Percentiles rank a stretch among this genome's conserved stretches.
These are phyloP conservation scores for Drosophila rhopaloa DNA, from an alignment of 1,140 invertebrate species.

Conservation along the genomic window DNA sequence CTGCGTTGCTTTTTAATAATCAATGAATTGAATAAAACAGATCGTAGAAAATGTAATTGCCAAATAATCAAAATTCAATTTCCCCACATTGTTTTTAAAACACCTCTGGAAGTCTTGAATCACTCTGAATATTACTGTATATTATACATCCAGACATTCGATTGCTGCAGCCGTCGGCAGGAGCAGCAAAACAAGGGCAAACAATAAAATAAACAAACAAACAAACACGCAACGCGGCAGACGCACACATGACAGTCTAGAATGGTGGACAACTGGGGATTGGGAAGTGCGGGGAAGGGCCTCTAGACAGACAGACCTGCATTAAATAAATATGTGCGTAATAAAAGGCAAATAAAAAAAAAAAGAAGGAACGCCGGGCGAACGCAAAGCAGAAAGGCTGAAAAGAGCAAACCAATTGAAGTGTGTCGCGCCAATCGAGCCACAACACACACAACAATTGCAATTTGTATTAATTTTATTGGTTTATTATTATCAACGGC, in stretches of 20 bases:
- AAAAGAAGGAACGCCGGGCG: conserved; percentile 2
- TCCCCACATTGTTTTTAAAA: background rate
- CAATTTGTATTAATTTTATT: conserved; percentile 79
- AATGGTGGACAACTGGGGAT: conserved; percentile 7
- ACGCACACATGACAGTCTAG: conserved; percentile 42
- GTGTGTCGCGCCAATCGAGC: conserved; percentile 61
- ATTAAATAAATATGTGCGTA: conserved; percentile 66
- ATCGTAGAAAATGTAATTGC: too few species aligned
- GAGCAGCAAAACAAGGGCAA: conserved; percentile 49
- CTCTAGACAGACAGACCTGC: conserved; percentile 47
- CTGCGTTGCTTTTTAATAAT: too few species aligned
- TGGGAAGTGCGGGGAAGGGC: background rate
- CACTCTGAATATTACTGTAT: conserved; percentile 4
- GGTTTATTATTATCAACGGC: conserved; percentile 69
- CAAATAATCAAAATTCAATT: background rate
- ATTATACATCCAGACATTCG: conserved; percentile 33
- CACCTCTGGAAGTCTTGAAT: background rate
- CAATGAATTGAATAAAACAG: too few species aligned
- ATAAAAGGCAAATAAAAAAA: conserved; percentile 60
- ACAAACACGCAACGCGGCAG: conserved; percentile 40
- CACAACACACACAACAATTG: conserved; percentile 63
- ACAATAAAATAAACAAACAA: conserved; percentile 58
- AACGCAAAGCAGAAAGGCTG: conserved; percentile 13
- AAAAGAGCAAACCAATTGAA: conserved; percentile 64
- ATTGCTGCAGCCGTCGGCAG: conserved; percentile 30